Evolutionary conservation across 1,140 invertebrate species (phyloP).

Genomic region (Hirudo medicinalis): DNA sequence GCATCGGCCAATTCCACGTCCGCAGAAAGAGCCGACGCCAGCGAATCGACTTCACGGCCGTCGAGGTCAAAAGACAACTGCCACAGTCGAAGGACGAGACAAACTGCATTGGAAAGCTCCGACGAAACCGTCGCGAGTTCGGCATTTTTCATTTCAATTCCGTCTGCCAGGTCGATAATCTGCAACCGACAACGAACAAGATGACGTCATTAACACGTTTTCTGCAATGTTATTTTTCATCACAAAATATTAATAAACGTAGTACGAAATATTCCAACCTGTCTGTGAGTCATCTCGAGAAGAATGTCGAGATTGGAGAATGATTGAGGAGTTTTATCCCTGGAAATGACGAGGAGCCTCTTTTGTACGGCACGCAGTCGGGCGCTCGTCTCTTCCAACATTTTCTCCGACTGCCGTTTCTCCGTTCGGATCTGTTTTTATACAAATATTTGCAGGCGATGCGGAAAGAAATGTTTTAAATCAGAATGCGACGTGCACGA

Average conservation of each 20-base stretch:
- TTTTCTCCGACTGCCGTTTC: conserved; percentile 42
- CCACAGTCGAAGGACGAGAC: conserved; percentile 37
- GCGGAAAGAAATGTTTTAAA: too few relatives aligned
- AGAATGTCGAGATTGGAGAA: conserved; percentile 57
- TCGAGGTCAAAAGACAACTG: conserved; percentile 34
- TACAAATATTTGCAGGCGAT: too few relatives aligned
- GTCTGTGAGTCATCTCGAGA: conserved; percentile 55
- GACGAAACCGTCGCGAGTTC: conserved; percentile 35
- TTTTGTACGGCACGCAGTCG: conserved; percentile 62
- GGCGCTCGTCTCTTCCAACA: conserved; percentile 49
- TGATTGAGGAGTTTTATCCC: conserved; percentile 59
- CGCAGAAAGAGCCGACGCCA: conserved; percentile 35
- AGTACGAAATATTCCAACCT: conserved; percentile 41
- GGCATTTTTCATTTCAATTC: conserved; percentile 34
- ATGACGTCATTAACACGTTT: too few relatives aligned
- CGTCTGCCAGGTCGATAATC: conserved; percentile 36
- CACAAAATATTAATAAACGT: too few relatives aligned
- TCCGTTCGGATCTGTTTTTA: conserved; percentile 29
- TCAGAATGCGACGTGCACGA: too few relatives aligned
- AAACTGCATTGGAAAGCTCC: conserved; percentile 37
- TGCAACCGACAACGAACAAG: not conserved
- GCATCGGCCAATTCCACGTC: conserved; percentile 34
- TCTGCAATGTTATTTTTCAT: too few relatives aligned
- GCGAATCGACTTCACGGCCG: conserved; percentile 35
- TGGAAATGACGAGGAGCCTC: conserved; percentile 57